Evolutionary conservation across 2,888 invertebrate genomes (phyloP).

Genomic region (Mythimna vitellina): DNA sequence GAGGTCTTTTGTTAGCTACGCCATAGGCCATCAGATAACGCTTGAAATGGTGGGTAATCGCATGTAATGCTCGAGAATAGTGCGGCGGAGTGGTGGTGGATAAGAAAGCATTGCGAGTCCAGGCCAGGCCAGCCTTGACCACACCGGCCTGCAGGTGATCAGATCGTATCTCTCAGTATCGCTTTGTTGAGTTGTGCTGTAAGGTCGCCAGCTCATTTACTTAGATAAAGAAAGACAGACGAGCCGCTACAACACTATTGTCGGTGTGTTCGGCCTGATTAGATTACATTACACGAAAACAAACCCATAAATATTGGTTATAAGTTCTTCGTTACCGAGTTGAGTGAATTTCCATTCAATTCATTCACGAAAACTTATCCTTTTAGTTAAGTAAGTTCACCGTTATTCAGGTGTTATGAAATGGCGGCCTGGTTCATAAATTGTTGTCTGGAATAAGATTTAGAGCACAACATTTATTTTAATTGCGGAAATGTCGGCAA

Average conservation of each 20-base stretch:
- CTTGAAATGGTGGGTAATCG: slow-evolving; percentile 81
- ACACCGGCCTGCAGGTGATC: slow-evolving; percentile 75
- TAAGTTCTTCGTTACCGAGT: slow-evolving; percentile 38
- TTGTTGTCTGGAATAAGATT: slow-evolving; percentile 12
- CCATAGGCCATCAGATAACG: slow-evolving; percentile 86
- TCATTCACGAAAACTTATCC: slow-evolving; percentile 30
- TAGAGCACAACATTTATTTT: slow-evolving; percentile 26
- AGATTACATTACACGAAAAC: slow-evolving; percentile 60
- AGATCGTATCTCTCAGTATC: slow-evolving; percentile 77
- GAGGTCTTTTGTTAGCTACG: slow-evolving; percentile 80
- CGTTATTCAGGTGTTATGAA: slow-evolving; percentile 24
- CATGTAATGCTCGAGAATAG: slow-evolving; percentile 85
- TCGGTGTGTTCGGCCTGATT: slow-evolving; percentile 51
- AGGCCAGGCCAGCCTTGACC: slow-evolving; percentile 80
- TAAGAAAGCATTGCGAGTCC: slow-evolving; percentile 73
- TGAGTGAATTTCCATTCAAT: slow-evolving; percentile 39
- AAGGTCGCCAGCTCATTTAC: slow-evolving; percentile 70
- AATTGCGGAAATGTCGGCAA: slow-evolving; percentile 28
- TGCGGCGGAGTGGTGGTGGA: slow-evolving; percentile 71
- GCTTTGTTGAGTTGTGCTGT: slow-evolving; percentile 67
- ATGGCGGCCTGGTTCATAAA: slow-evolving; percentile 19
- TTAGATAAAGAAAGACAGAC: slow-evolving; percentile 68
- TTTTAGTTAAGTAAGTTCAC: slow-evolving; percentile 16
- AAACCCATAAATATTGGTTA: slow-evolving; percentile 63
- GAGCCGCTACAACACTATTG: slow-evolving; percentile 47